These are phyloP conservation scores for Drosophila navojoa DNA, from an alignment of 1,140 invertebrate species.

Conservation along the genomic window DNA sequence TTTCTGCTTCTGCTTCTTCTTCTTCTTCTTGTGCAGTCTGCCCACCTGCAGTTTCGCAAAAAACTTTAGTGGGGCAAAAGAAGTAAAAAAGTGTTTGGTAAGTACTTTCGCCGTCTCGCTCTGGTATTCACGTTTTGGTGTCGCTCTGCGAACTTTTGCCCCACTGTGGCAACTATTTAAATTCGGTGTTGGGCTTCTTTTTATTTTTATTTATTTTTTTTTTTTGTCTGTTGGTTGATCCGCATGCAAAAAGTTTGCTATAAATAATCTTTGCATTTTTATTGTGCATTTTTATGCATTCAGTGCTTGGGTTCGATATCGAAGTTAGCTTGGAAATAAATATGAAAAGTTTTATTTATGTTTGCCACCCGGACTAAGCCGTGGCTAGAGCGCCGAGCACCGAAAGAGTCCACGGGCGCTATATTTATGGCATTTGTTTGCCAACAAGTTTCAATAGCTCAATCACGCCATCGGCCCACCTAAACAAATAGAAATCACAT, in stretches of 20 bases:
- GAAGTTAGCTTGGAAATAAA: conserved; percentile 78
- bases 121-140: conserved; percentile 1
- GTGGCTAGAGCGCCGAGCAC: background rate
- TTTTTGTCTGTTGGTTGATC: conserved; percentile 54
- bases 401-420: conserved; percentile 50
- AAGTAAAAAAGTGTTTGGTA: conserved; percentile 19
- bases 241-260: conserved; percentile 64
- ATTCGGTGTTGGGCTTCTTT: conserved; percentile 40
- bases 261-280: conserved; percentile 82
- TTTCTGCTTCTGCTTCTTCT: too few species aligned
- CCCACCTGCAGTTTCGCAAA: conserved; percentile 47
- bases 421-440: conserved; percentile 82
- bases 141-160: conserved; percentile 31
- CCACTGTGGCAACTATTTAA: conserved; percentile 65
- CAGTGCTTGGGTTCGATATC: conserved; percentile 67
- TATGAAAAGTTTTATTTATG: conserved; percentile 82
- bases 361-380: conserved; percentile 48
- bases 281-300: conserved; percentile 80
- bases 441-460: conserved; percentile 81
- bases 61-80: conserved; percentile 49
- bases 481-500: conserved; percentile 45
- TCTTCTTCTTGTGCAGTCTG: background rate
- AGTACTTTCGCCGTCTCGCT: conserved; percentile 24
- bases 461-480: conserved; percentile 62
- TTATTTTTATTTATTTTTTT: conserved; percentile 38